Conservation (phyloP, 2,888 invertebrate species). For the Megaustenia siamemsis region DNA sequence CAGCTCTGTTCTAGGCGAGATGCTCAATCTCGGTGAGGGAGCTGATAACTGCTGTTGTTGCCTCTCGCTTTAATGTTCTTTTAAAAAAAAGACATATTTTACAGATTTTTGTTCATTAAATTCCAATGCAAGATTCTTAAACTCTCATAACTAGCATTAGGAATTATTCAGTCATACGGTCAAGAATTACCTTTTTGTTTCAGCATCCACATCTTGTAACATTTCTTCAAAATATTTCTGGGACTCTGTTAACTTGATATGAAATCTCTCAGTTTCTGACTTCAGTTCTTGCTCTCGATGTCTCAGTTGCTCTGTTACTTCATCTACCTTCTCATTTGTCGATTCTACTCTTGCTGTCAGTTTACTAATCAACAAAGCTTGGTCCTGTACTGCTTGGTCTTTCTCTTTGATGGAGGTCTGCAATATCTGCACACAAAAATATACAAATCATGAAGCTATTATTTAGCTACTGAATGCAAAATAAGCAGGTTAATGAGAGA, state of each 20-base stretch:
- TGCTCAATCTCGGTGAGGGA: no score
- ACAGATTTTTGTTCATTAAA: no score
- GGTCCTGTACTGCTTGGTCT: constrained; percentile 70
- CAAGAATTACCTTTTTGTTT: constrained; percentile 57
- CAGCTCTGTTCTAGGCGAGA: no score
- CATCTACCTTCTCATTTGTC: constrained; percentile 68
- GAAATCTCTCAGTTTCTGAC: constrained; percentile 69
- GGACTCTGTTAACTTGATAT: constrained; percentile 70
- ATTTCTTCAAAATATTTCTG: constrained; percentile 76
- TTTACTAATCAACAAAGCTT: constrained; percentile 69
- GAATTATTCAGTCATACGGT: no score
- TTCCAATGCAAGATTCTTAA: no score
- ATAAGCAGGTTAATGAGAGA: no score
- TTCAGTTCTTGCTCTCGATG: constrained; percentile 71
- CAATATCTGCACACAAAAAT: constrained; percentile 65
- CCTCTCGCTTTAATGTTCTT: no score
- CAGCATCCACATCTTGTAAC: constrained; percentile 71
- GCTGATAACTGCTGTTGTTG: no score
- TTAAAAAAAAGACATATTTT: no score
- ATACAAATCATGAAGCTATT: no score
- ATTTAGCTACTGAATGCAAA: no score
- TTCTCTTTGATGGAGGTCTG: constrained; percentile 73
- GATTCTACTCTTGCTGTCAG: constrained; percentile 73
- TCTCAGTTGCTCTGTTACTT: constrained; percentile 68
- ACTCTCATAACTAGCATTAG: not conserved